Conservation (phyloP, 2,888 invertebrate genomes). For the Dyspetes luteomarginatus region DNA sequence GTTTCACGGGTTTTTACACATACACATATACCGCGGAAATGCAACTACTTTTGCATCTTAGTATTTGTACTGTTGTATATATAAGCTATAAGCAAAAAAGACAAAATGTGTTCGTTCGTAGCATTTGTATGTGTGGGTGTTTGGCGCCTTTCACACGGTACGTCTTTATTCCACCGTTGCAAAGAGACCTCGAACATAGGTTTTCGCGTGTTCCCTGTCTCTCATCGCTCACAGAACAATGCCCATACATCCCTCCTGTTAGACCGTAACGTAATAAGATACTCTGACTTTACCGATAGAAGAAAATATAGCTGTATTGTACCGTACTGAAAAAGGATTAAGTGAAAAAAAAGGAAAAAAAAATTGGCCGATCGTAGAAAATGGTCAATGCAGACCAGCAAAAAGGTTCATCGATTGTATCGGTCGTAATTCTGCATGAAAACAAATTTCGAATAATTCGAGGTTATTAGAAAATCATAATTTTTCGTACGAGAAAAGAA, state of each 20-base stretch:
- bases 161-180: constrained; percentile 76
- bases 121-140: constrained; percentile 73
- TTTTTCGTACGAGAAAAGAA: not conserved
- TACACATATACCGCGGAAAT: constrained; percentile 40
- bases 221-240: constrained; percentile 69
- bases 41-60: constrained; percentile 50
- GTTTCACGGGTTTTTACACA: constrained; percentile 46
- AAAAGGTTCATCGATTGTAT: no score
- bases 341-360: no score
- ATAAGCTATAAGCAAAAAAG: constrained; percentile 8
- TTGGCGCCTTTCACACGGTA: constrained; percentile 76
- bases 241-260: constrained; percentile 68
- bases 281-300: constrained; percentile 49
- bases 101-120: constrained; percentile 21
- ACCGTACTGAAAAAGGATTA: no score
- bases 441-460: not conserved
- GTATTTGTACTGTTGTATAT: not conserved
- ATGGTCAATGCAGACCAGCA: no score
- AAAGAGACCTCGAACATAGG: constrained; percentile 75
- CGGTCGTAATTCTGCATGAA: no score
- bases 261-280: constrained; percentile 64
- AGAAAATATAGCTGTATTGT: constrained; percentile 10
- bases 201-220: constrained; percentile 75
- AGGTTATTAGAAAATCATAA: not conserved
- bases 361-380: no score